phyloP scores from a whole-genome alignment of 2,888 invertebrate genomes.

The Noctua pronuba region DNA sequence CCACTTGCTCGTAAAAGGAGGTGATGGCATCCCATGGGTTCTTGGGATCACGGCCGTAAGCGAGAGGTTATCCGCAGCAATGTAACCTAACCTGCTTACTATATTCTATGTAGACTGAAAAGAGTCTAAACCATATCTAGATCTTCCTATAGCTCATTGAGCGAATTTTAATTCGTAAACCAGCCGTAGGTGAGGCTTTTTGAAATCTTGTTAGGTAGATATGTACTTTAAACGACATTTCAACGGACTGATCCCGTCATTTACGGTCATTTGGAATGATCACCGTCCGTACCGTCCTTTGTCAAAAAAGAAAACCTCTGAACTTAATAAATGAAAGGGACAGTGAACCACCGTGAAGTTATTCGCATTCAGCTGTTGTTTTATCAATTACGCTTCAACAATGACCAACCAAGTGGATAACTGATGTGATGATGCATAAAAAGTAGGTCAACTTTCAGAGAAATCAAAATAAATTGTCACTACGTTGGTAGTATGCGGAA shows the following conservation, averaged over 20 bases:
- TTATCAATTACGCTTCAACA: constrained; percentile 26
- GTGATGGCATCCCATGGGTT: background rate
- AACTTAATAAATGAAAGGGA: constrained; percentile 12
- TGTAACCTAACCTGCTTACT: background rate
- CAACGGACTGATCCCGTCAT: too few species aligned
- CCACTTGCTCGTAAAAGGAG: background rate
- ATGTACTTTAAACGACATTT: too few species aligned
- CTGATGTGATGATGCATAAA: constrained; percentile 60
- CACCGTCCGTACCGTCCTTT: background rate
- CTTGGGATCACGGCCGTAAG: background rate
- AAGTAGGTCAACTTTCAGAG: constrained; percentile 65
- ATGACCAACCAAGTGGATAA: constrained; percentile 50
- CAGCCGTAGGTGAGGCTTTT: background rate
- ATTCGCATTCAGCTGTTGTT: constrained; percentile 29
- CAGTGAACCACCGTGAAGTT: background rate
- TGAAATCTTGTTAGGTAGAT: background rate
- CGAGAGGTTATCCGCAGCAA: background rate
- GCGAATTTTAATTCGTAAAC: background rate
- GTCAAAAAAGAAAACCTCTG: background rate
- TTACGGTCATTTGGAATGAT: background rate
- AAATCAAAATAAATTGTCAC: constrained; percentile 58
- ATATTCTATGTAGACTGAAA: background rate
- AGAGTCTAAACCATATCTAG: background rate
- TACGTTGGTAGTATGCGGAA: constrained; percentile 42
- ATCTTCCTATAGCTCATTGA: too few species aligned